These are phyloP conservation scores for Lampris incognitus DNA, from an alignment of 2,113 vertebrate genomes.

Conservation along the genomic window DNA sequence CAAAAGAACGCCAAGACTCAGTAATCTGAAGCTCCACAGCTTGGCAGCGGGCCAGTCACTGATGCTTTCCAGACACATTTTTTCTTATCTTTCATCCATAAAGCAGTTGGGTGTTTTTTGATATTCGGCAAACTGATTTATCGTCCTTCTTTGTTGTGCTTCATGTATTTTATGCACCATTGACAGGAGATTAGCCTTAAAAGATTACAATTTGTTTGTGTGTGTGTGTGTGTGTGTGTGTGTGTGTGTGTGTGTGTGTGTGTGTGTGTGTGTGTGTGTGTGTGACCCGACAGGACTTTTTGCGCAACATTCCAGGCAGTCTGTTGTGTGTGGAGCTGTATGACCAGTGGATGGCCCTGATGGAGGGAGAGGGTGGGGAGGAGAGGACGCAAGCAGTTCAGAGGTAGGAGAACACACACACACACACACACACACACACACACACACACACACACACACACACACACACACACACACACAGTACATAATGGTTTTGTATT, in stretches of 20 bases:
- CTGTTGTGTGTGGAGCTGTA: constrained; percentile 89
- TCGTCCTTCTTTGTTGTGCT: not conserved
- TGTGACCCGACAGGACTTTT: constrained; percentile 85
- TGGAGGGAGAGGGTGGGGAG: constrained; percentile 83
- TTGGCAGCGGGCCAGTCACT: constrained; percentile 50
- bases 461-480: no score
- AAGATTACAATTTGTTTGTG: not conserved
- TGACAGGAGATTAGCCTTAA: not conserved
- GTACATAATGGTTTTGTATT: no score
- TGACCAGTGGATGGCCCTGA: constrained; percentile 88
- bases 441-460: not conserved
- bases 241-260: constrained; percentile 5
- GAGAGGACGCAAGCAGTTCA: constrained; percentile 83
- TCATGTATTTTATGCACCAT: not conserved
- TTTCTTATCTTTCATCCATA: not conserved
- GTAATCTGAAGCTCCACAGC: constrained; percentile 50
- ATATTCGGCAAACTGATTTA: not conserved
- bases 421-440: not conserved
- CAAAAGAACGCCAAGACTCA: constrained; percentile 52
- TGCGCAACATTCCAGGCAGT: constrained; percentile 91
- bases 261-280: not conserved
- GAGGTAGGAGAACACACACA: constrained; percentile 77
- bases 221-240: not conserved
- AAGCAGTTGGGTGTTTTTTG: not conserved
- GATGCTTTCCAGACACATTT: no score